phyloP scores from a whole-genome alignment of 2,113 vertebrate species.

The Rafetus swinhoei region DNA sequence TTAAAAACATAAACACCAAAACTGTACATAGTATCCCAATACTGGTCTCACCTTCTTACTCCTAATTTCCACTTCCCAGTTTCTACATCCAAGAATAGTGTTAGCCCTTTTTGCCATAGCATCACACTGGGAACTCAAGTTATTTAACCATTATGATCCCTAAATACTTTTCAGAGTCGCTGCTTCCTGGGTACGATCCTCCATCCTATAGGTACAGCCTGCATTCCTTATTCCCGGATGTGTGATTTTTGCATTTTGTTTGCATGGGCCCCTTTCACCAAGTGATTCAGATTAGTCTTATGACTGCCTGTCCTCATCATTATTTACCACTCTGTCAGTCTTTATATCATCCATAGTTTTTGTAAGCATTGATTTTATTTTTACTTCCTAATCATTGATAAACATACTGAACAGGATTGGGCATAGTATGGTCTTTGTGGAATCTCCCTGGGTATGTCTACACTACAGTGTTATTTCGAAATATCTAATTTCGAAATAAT shows the following conservation, averaged over 20 bases:
- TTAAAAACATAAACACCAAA: not conserved
- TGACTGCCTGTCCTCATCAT: not conserved
- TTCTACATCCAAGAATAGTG: not conserved
- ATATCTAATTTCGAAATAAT: too few species aligned
- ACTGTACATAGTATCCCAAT: not conserved
- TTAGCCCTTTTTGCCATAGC: not conserved
- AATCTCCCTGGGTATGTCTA: not conserved
- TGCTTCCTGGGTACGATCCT: not conserved
- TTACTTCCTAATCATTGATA: not conserved
- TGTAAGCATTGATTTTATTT: not conserved
- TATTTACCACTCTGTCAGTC: not conserved
- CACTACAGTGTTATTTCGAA: too few species aligned
- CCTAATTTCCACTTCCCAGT: not conserved
- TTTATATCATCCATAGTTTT: not conserved
- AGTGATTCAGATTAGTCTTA: not conserved
- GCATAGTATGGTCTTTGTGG: not conserved
- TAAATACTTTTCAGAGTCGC: not conserved
- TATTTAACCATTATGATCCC: not conserved
- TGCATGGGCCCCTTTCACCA: not conserved
- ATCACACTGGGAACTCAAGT: rapidly evolving
- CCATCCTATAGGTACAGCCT: not conserved
- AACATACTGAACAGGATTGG: rapidly evolving
- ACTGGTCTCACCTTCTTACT: not conserved
- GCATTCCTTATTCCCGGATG: not conserved
- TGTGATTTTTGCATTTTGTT: not conserved